Base-by-base conservation (phyloP, 2,113 vertebrate genomes). In the Myiozetetes cayanensis region DNA sequence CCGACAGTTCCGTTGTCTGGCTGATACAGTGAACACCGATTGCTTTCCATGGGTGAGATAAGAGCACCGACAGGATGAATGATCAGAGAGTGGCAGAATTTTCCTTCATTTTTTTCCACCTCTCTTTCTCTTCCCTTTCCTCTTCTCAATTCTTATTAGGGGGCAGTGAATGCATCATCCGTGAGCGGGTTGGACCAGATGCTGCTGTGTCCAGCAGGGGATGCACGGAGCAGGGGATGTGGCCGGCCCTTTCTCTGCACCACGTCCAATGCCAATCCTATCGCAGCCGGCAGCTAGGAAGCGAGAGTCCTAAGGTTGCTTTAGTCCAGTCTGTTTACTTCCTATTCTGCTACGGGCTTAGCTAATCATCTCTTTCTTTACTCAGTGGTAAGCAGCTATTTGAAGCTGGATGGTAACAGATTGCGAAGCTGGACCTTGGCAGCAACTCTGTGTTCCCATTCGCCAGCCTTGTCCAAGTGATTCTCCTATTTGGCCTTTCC, bases 301-400 rank as follows among this genome's bases (percentile, higher is more conserved):
- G 84, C 1, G 0, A 63, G 67, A 95, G 85, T 88, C 55, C 78
- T 91, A 86, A 75, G 90, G 74, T 94, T 65, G 35, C 87, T 93
- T 63, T 49, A 53, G 62, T 77, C 74, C 35, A n/a, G 30, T 52
- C 79, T 77, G 24, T 90, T 94, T 83, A 49, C 70, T 96, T 97
- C 95, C 94, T 88, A 24, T 96, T 93, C 89, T 95, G 82, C 94
- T 95, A 9, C 76, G 94, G 72, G 50, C 93, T 96, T 89, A 96
- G 92, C 61, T 47, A 93, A 67, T 65, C 22, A 39, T 92, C 52
- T 70, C 92, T 90, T 94, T 96, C 79, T 93, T 94, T 96, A 44
- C 85, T 80, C 56, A 28, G 55, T 12, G 56, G 81, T 90, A 89
- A 89, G 87, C 92, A 95, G 72, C 92, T 93, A 87, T 96, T 95